Percentiles rank a stretch among this genome's conserved stretches.
Conservation (phyloP, 2,888 invertebrate genomes). For the Metellina segmentata region DNA sequence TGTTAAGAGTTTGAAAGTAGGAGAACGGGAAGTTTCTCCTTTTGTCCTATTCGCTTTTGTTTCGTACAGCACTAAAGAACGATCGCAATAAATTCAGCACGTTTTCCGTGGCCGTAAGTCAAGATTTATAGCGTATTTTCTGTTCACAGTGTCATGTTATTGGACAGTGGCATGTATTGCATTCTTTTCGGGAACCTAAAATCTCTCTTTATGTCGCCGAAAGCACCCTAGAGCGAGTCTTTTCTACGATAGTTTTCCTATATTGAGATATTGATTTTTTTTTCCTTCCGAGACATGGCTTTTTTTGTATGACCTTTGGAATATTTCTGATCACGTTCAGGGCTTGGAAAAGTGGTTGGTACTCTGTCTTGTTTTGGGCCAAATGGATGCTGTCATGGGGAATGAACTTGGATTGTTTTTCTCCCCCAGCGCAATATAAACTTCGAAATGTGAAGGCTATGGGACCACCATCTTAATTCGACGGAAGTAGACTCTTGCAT, state of each 20-base stretch:
- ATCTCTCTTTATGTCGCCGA: slow-evolving; percentile 16
- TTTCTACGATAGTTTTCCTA: background rate
- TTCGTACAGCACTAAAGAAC: slow-evolving; percentile 27
- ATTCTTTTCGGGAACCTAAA: slow-evolving; percentile 36
- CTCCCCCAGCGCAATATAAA: background rate
- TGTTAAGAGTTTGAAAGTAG: too few relatives aligned
- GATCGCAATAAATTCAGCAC: slow-evolving; percentile 55
- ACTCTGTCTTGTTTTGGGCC: background rate
- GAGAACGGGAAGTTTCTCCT: too few relatives aligned
- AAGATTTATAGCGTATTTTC: slow-evolving; percentile 57
- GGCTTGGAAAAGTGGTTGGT: background rate
- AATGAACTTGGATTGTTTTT: slow-evolving; percentile 5
- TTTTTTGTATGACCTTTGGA: background rate
- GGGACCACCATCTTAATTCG: too few relatives aligned
- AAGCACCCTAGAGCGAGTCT: background rate
- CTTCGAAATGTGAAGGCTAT: too few relatives aligned
- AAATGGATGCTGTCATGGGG: background rate
- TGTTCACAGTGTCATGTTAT: slow-evolving; percentile 36
- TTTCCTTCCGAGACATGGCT: slow-evolving; percentile 3
- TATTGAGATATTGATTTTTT: slow-evolving; percentile 32
- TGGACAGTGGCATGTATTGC: slow-evolving; percentile 50
- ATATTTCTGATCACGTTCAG: slow-evolving; percentile 22
- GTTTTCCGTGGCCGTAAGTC: slow-evolving; percentile 52
- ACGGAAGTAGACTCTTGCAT: too few relatives aligned
- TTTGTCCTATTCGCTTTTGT: slow-evolving; percentile 11